phyloP scores from a whole-genome alignment of 2,888 invertebrate species.

The Melipona beecheii region DNA sequence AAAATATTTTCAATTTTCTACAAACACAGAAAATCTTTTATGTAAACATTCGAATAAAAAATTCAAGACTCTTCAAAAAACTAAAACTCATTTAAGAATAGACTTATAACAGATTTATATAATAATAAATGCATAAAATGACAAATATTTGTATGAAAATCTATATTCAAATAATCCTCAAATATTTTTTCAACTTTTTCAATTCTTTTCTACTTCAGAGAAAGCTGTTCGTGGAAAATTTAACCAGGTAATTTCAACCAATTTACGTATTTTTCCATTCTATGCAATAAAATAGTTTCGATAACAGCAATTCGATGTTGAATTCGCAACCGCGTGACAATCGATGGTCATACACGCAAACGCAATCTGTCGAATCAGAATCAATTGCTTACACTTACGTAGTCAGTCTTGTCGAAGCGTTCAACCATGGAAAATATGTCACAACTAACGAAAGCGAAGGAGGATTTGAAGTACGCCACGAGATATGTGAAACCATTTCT shows the following conservation, averaged over 20 bases:
- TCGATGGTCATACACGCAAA: neutral
- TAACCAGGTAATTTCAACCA: neutral
- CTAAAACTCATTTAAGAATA: too few relatives aligned
- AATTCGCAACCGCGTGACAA: neutral
- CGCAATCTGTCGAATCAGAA: neutral
- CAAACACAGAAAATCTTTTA: neutral
- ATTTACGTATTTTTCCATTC: neutral
- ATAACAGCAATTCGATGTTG: neutral
- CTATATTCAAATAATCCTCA: neutral
- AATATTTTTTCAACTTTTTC: neutral
- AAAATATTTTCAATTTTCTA: neutral
- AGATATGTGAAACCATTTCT: slow-evolving; percentile 1
- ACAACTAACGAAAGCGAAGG: neutral
- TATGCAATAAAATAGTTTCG: neutral
- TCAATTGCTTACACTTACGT: neutral
- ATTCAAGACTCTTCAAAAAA: neutral
- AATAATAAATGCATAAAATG: neutral
- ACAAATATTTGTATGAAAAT: too few relatives aligned
- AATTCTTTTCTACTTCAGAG: neutral
- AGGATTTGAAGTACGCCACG: slow-evolving; percentile 25
- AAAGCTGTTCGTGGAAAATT: neutral
- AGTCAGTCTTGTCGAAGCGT: neutral
- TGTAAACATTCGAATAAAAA: neutral
- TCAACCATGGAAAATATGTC: neutral
- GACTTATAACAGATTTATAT: neutral